phyloP scores from a whole-genome alignment of 2,888 invertebrate species.

The Rosalia funebris region DNA sequence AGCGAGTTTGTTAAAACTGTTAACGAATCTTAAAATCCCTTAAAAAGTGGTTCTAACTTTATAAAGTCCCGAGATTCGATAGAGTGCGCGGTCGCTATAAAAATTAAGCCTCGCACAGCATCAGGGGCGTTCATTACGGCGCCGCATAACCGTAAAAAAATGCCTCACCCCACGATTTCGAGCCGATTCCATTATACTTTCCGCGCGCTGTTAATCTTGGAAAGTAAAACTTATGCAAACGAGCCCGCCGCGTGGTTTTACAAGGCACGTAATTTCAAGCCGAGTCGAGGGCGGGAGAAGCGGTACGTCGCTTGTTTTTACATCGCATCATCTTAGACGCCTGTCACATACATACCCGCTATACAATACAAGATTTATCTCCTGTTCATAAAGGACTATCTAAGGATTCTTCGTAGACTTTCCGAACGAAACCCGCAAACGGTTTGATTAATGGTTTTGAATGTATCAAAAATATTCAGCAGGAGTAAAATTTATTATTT shows the following conservation, averaged over 20 bases:
- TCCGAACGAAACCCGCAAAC: conserved; percentile 24
- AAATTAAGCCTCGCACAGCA: conserved; percentile 62
- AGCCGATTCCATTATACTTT: conserved; percentile 62
- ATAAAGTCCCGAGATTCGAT: conserved; percentile 60
- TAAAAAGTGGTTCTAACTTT: conserved; percentile 62
- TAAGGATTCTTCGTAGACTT: conserved; percentile 32
- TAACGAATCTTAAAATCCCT: conserved; percentile 64
- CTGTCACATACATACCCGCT: conserved; percentile 57
- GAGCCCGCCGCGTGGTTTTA: conserved; percentile 64
- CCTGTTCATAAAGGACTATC: conserved; percentile 36
- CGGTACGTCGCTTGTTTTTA: conserved; percentile 52
- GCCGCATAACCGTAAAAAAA: conserved; percentile 62
- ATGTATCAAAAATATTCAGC: conserved; percentile 26
- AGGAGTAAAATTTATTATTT: conserved; percentile 20
- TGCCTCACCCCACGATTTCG: conserved; percentile 36
- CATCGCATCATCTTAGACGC: conserved; percentile 54
- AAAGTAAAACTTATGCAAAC: conserved; percentile 66
- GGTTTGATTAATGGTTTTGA: conserved; percentile 36
- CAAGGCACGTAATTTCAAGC: conserved; percentile 62
- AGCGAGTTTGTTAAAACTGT: conserved; percentile 64
- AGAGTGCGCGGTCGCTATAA: conserved; percentile 59
- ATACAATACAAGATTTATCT: conserved; percentile 60
- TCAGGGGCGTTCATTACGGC: conserved; percentile 59
- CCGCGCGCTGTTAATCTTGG: conserved; percentile 63
- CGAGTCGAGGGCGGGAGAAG: conserved; percentile 38